Conservation (phyloP, 2,797 vertebrate species). For the Enteromius paludinosus region DNA sequence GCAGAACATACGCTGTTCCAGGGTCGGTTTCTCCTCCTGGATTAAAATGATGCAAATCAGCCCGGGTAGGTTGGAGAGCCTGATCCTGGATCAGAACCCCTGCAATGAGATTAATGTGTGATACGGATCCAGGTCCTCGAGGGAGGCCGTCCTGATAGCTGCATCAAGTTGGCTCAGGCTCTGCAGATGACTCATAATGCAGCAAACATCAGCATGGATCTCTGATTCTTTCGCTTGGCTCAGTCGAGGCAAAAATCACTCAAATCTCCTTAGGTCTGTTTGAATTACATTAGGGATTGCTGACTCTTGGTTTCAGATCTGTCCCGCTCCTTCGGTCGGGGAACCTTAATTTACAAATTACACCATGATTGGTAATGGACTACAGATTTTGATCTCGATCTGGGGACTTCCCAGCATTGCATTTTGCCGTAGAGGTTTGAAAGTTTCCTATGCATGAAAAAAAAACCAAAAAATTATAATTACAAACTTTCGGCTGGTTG, state of each 20-base stretch:
- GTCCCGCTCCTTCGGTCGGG: not conserved
- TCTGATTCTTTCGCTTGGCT: conserved; percentile 8
- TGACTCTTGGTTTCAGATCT: conserved; percentile 46
- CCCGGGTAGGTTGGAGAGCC: not conserved
- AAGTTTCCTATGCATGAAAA: not conserved
- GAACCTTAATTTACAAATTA: conserved; percentile 35
- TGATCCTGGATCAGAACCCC: conserved; percentile 19
- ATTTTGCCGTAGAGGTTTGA: not conserved
- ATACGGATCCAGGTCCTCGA: conserved; percentile 29
- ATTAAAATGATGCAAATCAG: conserved; percentile 25
- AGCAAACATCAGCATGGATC: conserved; percentile 40
- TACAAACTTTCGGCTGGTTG: not conserved
- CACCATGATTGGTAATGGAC: conserved; percentile 19
- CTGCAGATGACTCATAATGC: conserved; percentile 25
- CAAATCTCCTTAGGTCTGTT: conserved; percentile 35
- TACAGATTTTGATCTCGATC: conserved; percentile 24
- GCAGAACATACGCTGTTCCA: conserved; percentile 7
- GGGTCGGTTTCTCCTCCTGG: conserved; percentile 25
- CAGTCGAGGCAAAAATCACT: not conserved
- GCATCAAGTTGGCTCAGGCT: conserved; percentile 24
- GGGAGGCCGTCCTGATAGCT: conserved; percentile 17
- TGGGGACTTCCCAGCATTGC: not conserved
- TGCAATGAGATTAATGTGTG: conserved; percentile 9
- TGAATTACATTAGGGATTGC: conserved; percentile 44
- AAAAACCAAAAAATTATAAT: no score